These are phyloP conservation scores for Andrena bicolor DNA, from an alignment of 2,888 invertebrate species.

Conservation along the genomic window DNA sequence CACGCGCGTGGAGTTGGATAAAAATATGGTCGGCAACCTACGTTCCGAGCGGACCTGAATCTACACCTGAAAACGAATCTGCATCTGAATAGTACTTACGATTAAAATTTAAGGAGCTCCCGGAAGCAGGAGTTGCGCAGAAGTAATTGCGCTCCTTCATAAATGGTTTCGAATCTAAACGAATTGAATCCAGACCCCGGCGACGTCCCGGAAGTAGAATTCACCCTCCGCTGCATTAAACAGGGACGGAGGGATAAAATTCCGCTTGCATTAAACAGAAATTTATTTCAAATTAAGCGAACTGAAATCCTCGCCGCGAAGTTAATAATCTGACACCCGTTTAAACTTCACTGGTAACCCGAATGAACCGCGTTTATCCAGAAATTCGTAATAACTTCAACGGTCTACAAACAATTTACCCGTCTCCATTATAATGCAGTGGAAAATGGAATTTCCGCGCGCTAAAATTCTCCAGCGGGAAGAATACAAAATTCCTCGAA, in stretches of 20 bases:
- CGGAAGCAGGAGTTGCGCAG: background rate
- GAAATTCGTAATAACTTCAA: slow-evolving; percentile 20
- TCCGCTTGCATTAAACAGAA: slow-evolving; percentile 18
- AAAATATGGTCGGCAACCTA: too few species aligned
- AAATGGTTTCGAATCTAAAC: background rate
- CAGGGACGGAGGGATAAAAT: slow-evolving; percentile 16
- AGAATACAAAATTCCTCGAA: background rate
- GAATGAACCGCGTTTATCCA: slow-evolving; percentile 1
- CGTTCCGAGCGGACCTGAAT: too few species aligned
- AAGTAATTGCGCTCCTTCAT: background rate
- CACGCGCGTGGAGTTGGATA: too few species aligned
- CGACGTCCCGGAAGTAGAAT: background rate
- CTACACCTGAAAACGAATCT: too few species aligned
- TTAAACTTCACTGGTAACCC: slow-evolving; percentile 2
- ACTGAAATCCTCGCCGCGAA: background rate
- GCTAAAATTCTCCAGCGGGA: background rate
- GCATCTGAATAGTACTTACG: too few species aligned
- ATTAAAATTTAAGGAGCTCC: background rate
- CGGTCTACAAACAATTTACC: background rate
- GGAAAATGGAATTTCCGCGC: background rate
- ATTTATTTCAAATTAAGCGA: slow-evolving; percentile 36
- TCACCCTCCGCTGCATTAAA: background rate
- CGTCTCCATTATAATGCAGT: background rate
- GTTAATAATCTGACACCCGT: slow-evolving; percentile 26
- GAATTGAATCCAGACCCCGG: background rate